These are phyloP conservation scores for Bubo blakistoni DNA, from an alignment of 2,113 vertebrate genomes.

Conservation along the genomic window DNA sequence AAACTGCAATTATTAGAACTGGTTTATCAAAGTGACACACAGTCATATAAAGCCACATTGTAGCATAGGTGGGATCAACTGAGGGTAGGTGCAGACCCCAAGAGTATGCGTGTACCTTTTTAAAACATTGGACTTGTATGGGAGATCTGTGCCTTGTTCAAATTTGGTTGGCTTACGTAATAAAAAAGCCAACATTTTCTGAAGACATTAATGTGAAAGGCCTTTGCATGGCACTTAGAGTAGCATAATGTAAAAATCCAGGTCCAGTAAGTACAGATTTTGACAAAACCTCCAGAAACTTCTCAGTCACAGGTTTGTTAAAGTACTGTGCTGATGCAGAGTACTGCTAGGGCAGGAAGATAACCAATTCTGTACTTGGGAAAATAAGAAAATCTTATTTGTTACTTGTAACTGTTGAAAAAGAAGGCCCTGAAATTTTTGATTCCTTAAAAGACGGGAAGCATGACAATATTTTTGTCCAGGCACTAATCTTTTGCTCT, in stretches of 20 bases:
- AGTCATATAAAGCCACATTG: background rate
- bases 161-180: background rate
- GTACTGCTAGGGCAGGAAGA: background rate
- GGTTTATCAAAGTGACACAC: background rate
- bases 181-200: background rate
- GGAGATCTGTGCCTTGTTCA: background rate
- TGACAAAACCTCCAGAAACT: background rate
- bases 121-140: background rate
- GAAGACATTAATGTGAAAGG: background rate
- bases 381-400: background rate
- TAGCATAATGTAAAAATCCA: background rate
- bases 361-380: background rate
- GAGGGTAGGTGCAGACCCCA: background rate
- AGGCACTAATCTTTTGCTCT: background rate
- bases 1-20: background rate
- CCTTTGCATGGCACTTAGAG: background rate
- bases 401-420: background rate
- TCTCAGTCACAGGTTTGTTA: background rate
- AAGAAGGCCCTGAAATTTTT: background rate
- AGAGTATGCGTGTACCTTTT: background rate
- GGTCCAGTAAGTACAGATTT: background rate
- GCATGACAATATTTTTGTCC: background rate
- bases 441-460: background rate
- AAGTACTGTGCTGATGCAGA: background rate
- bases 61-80: background rate